These are phyloP conservation scores for Chrysotoxum bicinctum DNA, from an alignment of 2,888 invertebrate species.

Conservation along the genomic window DNA sequence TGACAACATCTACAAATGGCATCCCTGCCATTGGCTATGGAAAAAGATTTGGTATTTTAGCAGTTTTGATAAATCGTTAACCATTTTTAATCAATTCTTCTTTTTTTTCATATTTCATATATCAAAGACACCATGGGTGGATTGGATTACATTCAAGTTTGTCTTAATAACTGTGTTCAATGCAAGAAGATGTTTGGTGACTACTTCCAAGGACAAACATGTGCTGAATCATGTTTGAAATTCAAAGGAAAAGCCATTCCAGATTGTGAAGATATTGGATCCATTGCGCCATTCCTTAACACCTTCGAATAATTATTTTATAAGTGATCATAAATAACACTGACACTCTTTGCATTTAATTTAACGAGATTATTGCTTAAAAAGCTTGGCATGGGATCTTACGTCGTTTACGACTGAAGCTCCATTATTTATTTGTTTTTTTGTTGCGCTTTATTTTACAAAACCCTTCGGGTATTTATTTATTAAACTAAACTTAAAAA, in stretches of 20 bases:
- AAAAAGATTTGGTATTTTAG: slow-evolving; percentile 79
- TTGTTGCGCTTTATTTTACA: background rate
- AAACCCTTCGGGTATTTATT: background rate
- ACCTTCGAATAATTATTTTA: slow-evolving; percentile 82
- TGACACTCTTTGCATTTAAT: background rate
- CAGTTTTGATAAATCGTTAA: background rate
- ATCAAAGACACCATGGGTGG: slow-evolving; percentile 78
- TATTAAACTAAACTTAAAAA: background rate
- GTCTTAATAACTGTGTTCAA: slow-evolving; percentile 93
- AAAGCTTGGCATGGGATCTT: background rate
- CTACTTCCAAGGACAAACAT: slow-evolving; percentile 92
- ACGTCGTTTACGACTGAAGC: background rate
- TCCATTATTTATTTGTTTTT: too few relatives aligned
- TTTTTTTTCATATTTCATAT: slow-evolving; percentile 71
- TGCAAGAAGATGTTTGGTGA: slow-evolving; percentile 94
- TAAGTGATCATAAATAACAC: background rate
- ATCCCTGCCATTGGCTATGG: slow-evolving; percentile 79
- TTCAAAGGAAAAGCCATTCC: slow-evolving; percentile 92
- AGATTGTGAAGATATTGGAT: slow-evolving; percentile 91
- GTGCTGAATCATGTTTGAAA: slow-evolving; percentile 92
- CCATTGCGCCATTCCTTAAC: slow-evolving; percentile 90
- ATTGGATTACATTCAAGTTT: slow-evolving; percentile 86
- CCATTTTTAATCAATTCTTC: slow-evolving; percentile 16
- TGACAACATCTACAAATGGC: slow-evolving; percentile 74
- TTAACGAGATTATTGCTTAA: background rate